Evolutionary conservation across 2,888 invertebrate species (phyloP).

Genomic region (Thecophora atra): DNA sequence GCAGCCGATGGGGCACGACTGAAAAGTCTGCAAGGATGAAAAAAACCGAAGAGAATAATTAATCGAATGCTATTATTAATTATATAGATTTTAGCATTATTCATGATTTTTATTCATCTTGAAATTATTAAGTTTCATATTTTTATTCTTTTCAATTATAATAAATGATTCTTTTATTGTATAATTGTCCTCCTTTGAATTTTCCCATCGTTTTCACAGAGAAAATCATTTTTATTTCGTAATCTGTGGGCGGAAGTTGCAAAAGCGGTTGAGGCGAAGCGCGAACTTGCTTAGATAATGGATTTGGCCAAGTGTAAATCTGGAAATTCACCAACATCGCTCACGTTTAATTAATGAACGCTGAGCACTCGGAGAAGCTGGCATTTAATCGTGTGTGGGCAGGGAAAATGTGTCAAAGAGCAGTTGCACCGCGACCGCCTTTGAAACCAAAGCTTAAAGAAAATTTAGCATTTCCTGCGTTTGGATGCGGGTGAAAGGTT

Average conservation of each 20-base stretch:
- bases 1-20: constrained; percentile 72
- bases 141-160: too few species aligned
- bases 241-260: background rate
- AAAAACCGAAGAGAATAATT: background rate
- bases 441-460: background rate
- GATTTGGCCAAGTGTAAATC: background rate
- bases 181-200: background rate
- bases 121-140: too few species aligned
- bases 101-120: too few species aligned
- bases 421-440: background rate
- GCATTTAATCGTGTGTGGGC: background rate
- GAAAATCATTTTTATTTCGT: background rate
- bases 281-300: background rate
- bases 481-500: background rate
- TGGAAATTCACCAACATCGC: background rate
- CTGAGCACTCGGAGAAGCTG: background rate
- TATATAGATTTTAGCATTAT: too few species aligned
- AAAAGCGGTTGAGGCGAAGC: background rate
- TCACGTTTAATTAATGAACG: background rate
- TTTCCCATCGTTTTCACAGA: background rate
- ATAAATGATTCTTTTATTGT: background rate
- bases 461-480: background rate
- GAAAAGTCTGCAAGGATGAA: constrained; percentile 72
- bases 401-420: background rate
- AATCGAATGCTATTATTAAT: background rate